Evolutionary conservation across 2,797 vertebrate species (phyloP), one percentile per base, ranked within the genome.

Genomic region (Echeneis naucrates): DNA sequence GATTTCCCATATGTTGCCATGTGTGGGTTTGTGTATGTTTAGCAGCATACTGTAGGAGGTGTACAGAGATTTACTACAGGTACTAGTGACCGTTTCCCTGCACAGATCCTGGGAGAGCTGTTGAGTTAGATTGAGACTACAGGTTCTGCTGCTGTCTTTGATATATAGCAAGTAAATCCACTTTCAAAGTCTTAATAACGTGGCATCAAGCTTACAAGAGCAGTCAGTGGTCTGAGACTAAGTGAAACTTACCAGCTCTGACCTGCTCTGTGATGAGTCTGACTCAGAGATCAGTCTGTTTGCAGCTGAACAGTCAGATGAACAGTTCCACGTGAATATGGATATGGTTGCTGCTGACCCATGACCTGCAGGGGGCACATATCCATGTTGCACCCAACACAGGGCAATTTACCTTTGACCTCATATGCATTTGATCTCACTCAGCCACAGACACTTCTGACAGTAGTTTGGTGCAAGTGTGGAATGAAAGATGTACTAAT

Each of bases 11-110:
- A 9, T 63, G 44, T 27, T 12, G 9, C 60, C 21, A 54, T 47
- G 54, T 74, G 26, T 17, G 48, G 59, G 54, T 42, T 70, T 50
- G 19, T 10, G 40, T 26, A 54, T 80, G 73, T 72, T 87, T 68
- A 70, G 59, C 70, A 65, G 27, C 74, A 76, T n/a, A n/a, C n/a
- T n/a, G n/a, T 23, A 69, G 75, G 72, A 80, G 68, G 56, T 56
- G 71, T 19, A 24, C 60, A 44, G 59, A 83, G 85, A 90, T 89
- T 90, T 87, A 87, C 66, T 71, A 82, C 61, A 79, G 54, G 56
- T 4, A 26, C 55, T 24, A 38, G 77, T 79, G 75, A 63, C 76
- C 64, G 78, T 85, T 87, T 88, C 66, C 51, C 38, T 26, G 38
- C 72, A 45, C 27, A 24, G 73, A 72, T 56, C 82, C 67, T 86